Conservation (phyloP, 2,797 vertebrate species). For the Hylomyscus alleni region DNA sequence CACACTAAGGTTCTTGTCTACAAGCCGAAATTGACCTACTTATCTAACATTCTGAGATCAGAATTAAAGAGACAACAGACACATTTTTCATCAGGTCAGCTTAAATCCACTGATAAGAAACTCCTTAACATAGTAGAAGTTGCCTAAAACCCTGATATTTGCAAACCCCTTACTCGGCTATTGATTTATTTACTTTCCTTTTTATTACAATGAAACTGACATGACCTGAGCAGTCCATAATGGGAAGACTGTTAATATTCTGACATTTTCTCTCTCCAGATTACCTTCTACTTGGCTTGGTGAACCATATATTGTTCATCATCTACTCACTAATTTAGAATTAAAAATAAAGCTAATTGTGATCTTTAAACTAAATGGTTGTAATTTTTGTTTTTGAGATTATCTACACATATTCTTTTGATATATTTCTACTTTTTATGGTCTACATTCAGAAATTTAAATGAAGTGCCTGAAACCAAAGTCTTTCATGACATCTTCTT, state of each 20-base stretch:
- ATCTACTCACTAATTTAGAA: neutral
- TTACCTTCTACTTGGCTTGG: neutral
- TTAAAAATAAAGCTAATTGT: neutral
- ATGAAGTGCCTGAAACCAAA: neutral
- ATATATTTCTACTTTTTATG: neutral
- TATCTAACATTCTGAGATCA: neutral
- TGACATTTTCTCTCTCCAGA: neutral
- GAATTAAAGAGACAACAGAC: neutral
- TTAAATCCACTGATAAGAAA: neutral
- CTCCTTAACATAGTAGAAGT: neutral
- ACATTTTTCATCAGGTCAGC: neutral
- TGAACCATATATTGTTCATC: neutral
- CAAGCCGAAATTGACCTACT: neutral
- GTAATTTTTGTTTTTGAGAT: neutral
- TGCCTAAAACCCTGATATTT: neutral
- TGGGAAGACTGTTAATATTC: neutral
- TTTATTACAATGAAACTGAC: neutral
- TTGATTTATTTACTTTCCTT: neutral
- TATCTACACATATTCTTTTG: neutral
- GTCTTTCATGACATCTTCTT: neutral
- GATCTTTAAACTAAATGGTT: neutral
- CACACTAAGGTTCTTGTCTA: neutral
- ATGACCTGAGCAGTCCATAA: neutral
- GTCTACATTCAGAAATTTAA: slow-evolving; percentile 54
- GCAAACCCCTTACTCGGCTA: neutral